Base-by-base conservation (phyloP, 2,888 invertebrate genomes). In the Ochlodes sylvanus region DNA sequence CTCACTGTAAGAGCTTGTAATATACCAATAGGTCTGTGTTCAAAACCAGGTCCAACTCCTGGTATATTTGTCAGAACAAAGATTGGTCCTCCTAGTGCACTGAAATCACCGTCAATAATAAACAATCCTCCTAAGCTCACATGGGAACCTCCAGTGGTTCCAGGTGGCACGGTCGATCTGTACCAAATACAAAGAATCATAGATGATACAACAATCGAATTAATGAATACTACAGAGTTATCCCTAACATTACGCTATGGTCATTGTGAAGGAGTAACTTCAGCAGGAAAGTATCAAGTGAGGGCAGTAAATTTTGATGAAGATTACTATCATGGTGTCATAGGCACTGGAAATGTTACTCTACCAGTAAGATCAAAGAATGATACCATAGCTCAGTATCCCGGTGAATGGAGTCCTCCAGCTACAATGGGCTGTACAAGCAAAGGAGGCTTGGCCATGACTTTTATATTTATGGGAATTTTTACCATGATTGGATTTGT, bases 1-100 rank as follows among this genome's bases (percentile, higher is more conserved):
- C 94, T 97, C 21, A 93, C 94, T 66, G 94, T 98, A 0, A 89
- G 93, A 55, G 98, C 98, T 0, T 97, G 96, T 77, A 98, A 92
- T 76, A 79, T 80, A 70, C 87, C 84, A 19, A 89, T 97, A 0
- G 88, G 93, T 0, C 85, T 91, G 50, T 96, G 96, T 79, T 97
- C 97, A 2, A 82, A 90, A 32, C 82, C 87, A 10, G 80, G 77
- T 63, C 80, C 81, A 44, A 94, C 94, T 60, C 86, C 90, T 73
- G 87, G 92, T 0, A 86, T 95, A 52, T 85, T 86, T 72, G 87
- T 95, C 0, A 86, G 89, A 32, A 96, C 96, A 0, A 89, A 93
- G 69, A 95, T 96, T 73, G 96, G 96, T 54, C 79, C 91, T 70
- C 95, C 95, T 34, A 92, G 93, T 68, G 86, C 79, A 73, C 75